These are phyloP conservation scores for Bombus ignitus DNA, from an alignment of 1,140 invertebrate species.

Conservation along the genomic window DNA sequence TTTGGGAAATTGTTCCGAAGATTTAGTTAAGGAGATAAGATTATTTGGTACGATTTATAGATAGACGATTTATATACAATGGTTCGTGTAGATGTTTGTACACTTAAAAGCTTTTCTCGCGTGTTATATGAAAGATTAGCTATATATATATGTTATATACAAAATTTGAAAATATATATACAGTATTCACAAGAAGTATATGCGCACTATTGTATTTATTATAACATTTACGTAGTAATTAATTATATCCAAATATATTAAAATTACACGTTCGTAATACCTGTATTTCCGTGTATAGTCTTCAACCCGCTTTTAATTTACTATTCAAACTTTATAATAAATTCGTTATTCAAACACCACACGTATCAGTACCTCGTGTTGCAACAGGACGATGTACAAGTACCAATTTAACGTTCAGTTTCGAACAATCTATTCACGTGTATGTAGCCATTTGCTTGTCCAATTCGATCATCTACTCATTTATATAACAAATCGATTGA, in stretches of 20 bases:
- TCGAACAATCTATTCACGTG: neutral
- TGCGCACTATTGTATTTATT: no score
- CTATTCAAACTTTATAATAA: neutral
- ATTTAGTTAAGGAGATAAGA: neutral
- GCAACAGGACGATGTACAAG: neutral
- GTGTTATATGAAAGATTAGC: no score
- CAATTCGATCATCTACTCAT: slow-evolving; percentile 23
- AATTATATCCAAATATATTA: no score
- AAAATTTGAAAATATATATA: no score
- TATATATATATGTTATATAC: no score
- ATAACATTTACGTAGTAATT: no score
- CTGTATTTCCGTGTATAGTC: no score
- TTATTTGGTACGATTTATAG: no score
- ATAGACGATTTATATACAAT: no score
- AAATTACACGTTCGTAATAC: neutral
- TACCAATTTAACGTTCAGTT: neutral
- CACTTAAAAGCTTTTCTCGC: no score
- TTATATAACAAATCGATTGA: slow-evolving; percentile 20
- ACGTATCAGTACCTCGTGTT: neutral
- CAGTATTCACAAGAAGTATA: no score
- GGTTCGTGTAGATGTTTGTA: no score
- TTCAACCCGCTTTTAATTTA: neutral
- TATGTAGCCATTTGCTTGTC: neutral
- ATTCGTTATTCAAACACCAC: neutral
- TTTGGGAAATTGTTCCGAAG: neutral